Evolutionary conservation across 2,888 invertebrate genomes (phyloP), one percentile per base, ranked within the genome.

Genomic region (Bursaphelenchus okinawaensis): DNA sequence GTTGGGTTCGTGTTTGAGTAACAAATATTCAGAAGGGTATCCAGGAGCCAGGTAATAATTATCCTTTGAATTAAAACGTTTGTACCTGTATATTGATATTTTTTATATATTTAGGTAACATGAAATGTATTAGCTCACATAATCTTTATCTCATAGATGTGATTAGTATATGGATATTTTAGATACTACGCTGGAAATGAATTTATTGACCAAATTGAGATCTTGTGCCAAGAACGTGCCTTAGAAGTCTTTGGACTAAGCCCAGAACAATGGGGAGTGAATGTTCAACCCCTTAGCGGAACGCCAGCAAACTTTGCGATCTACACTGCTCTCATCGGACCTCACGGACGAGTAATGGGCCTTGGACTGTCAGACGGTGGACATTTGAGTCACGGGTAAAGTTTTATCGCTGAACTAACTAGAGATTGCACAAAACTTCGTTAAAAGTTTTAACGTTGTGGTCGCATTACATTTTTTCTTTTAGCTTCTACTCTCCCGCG

Each of bases 111-210:
- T 19, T n/a, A n/a, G n/a, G n/a, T n/a, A n/a, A n/a, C n/a, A n/a
- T n/a, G n/a, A n/a, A n/a, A n/a, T n/a, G n/a, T n/a, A n/a, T n/a
- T n/a, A n/a, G n/a, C n/a, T n/a, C n/a, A n/a, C n/a, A n/a, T 12
- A n/a, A n/a, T n/a, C n/a, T n/a, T n/a, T n/a, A n/a, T n/a, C n/a
- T n/a, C 7, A 3, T n/a, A 16, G 29, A 56, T 4, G 16, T 59
- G 22, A 40, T 56, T 19, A 52, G 66, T 51, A 24, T 24, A 28
- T 9, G 8, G 0, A 63, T 28, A 27, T 65, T 75, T 12, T 75
- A 93, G 94, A 81, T 96, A 96, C 84, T 96, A 98, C 84, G 96
- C 95, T 71, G 96, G 96, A 52, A 95, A 94, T 86, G 91, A 96
- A 84, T 90, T 87, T 80, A 93, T 98, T 74, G 96, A 96, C 85